Conservation (phyloP, 2,797 vertebrate genomes). For the Chaetodon trifasciatus region DNA sequence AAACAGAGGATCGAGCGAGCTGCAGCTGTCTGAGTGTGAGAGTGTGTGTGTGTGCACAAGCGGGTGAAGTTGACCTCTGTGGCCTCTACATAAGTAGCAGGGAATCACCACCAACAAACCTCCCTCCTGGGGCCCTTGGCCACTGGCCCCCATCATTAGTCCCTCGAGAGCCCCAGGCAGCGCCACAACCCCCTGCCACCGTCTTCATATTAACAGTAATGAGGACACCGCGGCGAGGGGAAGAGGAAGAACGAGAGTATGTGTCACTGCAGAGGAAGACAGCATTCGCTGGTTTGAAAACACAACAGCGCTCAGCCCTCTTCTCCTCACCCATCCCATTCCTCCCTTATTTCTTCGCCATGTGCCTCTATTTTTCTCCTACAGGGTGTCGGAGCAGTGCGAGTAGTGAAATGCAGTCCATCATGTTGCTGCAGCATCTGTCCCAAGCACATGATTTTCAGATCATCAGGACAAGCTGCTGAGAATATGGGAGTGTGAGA, state of each 20-base stretch:
- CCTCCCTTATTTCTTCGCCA: neutral
- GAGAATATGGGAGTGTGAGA: constrained; percentile 33
- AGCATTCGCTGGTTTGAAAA: constrained; percentile 39
- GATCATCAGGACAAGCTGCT: constrained; percentile 63
- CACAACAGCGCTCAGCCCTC: constrained; percentile 4
- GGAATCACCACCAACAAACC: constrained; percentile 78
- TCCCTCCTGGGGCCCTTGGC: constrained; percentile 75
- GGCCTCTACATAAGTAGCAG: constrained; percentile 80
- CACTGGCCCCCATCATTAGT: constrained; percentile 79
- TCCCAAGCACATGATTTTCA: constrained; percentile 52
- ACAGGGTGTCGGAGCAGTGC: constrained; percentile 4
- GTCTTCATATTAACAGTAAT: constrained; percentile 73
- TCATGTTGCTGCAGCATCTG: constrained; percentile 63
- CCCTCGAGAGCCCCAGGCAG: constrained; percentile 69
- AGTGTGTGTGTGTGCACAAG: constrained; percentile 14
- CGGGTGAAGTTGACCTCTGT: constrained; percentile 71
- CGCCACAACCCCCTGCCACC: constrained; percentile 60
- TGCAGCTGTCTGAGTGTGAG: constrained; percentile 69
- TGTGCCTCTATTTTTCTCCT: constrained; percentile 23
- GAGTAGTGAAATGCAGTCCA: constrained; percentile 40
- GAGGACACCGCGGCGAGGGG: constrained; percentile 67
- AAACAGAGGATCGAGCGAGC: constrained; percentile 69
- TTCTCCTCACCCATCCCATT: neutral
- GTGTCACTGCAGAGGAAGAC: constrained; percentile 61
- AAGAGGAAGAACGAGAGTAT: constrained; percentile 39